Evolutionary conservation across 2,888 invertebrate species (phyloP), one percentile per base, ranked within the genome.

Genomic region (Frankliniella intonsa): DNA sequence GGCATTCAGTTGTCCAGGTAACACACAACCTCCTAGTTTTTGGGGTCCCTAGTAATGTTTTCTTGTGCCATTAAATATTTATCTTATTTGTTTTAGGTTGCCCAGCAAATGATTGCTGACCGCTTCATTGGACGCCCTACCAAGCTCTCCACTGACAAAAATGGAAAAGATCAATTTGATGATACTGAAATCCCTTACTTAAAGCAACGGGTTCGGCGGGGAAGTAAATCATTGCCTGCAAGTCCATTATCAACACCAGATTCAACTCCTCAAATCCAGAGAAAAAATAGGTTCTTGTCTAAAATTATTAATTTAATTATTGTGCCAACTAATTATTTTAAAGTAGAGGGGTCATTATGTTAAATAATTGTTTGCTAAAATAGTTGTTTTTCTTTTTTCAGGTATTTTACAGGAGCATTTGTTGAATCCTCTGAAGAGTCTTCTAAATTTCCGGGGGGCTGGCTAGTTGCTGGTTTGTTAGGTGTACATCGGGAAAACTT

Each of bases 191-290:
- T 76, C 7, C 25, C 22, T 10, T 76, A 76, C 69, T 22, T 76
- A 22, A 76, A 76, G 25, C 69, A 76, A 22, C n/a, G 69, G 25
- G 69, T 76, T 11, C 89, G 93, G 1, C 90, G 93, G 83, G 93
- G 92, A 83, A 94, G 94, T 87, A 92, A 90, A 88, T 94, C 94
- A 27, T 88, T 94, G 83, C 94, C 94, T 0, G 91, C 91, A 0
- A 92, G 93, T 0, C 94, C 94, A 0, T 87, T 91, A 5, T 88
- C 91, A 82, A 91, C 94, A 19, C 93, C 93, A 0, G 88, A 87
- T 22, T 87, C 88, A 49, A 92, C 92, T 80, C 90, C 92, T 83
- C 92, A 90, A 86, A 88, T 90, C 25, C 87, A 88, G 84, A 88
- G 91, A 81, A 87, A 87, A 81, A 93, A 94, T 86, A 91, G 92